Evolutionary conservation across 2,888 invertebrate genomes (phyloP), one percentile per base, ranked within the genome.

Genomic region (Callosobruchus maculatus): DNA sequence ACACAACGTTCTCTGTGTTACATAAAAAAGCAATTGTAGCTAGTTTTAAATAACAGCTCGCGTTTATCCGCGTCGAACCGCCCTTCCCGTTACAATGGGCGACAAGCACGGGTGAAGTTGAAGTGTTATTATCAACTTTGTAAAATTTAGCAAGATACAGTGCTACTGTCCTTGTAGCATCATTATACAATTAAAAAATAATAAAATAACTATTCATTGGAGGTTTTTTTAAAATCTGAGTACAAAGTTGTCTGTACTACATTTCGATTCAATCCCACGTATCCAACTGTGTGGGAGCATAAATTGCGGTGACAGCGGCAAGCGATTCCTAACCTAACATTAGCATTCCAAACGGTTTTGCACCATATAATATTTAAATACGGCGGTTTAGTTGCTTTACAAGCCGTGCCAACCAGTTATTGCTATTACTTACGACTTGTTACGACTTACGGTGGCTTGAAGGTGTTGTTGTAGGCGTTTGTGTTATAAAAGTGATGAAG

Each of bases 341-440:
- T 80, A 77, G 78, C 78, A 78, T 80, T 78, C 78, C 74, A 74
- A 69, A 71, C 75, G 75, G 75, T 76, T 75, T 74, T 77, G 70
- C 71, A 69, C 77, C 75, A 79, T 79, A 78, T 77, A 78, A 77
- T 78, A 79, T 79, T 78, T 79, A 77, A 79, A 77, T 76, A 76
- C 49, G 72, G 68, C 71, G 75, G 73, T 78, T 77, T 73, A 74
- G 75, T 74, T 78, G 76, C 74, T 78, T 74, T 78, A 77, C 74
- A 75, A 74, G 74, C 76, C 74, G 73, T 74, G 76, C 75, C 74
- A 75, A 75, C 73, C 73, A 77, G 75, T 76, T 77, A 77, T 77
- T 77, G 71, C 74, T 70, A 71, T 74, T 78, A 78, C 76, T 77
- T 77, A 74, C 70, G 78, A 49, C 49, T 49, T 49, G 49, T 49